Conservation (phyloP, 1,140 invertebrate genomes). For the Oedothorax gibbosus region DNA sequence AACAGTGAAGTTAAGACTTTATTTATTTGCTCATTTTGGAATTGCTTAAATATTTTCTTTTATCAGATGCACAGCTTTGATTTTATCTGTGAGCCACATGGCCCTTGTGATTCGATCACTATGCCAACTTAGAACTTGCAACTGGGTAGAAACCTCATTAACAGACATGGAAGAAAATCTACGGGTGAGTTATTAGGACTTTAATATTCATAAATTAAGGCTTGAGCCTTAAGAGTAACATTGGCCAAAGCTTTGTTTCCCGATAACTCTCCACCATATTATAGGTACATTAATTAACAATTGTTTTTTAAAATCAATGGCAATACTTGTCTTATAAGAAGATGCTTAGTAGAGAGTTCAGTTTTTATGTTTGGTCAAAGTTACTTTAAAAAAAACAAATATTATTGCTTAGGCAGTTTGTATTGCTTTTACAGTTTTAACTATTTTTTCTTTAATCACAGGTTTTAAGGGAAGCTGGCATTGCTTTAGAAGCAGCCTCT, state of each 20-base stretch:
- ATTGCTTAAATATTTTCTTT: constrained; percentile 12
- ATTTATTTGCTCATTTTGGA: too few relatives aligned
- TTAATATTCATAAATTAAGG: background rate
- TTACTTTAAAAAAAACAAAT: background rate
- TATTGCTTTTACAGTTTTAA: background rate
- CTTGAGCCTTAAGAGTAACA: background rate
- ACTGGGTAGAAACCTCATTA: constrained; percentile 78
- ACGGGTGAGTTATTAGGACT: constrained; percentile 66
- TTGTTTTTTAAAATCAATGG: background rate
- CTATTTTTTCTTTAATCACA: background rate
- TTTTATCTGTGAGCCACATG: constrained; percentile 79
- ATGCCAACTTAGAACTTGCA: constrained; percentile 67
- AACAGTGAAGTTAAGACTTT: too few relatives aligned
- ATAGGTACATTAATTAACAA: background rate
- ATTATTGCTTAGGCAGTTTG: background rate
- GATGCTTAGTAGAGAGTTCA: background rate
- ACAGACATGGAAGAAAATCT: constrained; percentile 79
- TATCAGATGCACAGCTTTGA: constrained; percentile 74
- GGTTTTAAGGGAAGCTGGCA: constrained; percentile 46
- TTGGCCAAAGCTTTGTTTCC: background rate
- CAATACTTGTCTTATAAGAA: background rate
- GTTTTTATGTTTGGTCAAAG: background rate
- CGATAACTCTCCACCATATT: background rate
- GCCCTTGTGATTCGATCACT: constrained; percentile 71
- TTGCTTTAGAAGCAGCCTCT: constrained; percentile 21